A percentile compares a stretch with the other conserved stretches of the same genome.
phyloP scores from a whole-genome alignment of 64 coral and sea anemone genomes.

The Montipora foliosa region DNA sequence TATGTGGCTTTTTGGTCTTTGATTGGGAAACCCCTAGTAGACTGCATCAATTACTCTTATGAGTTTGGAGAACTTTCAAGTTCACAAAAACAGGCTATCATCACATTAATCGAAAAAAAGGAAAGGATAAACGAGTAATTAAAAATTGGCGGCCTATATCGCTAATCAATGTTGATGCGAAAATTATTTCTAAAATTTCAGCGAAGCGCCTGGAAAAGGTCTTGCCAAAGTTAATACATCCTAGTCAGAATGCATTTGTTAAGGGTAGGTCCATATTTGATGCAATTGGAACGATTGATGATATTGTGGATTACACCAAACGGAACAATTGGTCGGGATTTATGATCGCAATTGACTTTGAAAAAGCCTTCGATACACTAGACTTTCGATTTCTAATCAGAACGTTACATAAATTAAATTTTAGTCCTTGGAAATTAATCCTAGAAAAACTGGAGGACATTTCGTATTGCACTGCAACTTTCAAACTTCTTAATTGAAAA shows the following conservation, averaged over 20 bases:
- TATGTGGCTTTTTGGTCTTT: constrained; percentile 31
- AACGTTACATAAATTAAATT: no score
- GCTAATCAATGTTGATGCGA: constrained; percentile 35
- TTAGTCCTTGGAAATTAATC: no score
- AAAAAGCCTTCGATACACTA: no score
- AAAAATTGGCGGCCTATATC: constrained; percentile 38
- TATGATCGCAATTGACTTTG: no score
- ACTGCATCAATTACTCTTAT: constrained; percentile 19
- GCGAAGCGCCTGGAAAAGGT: neutral
- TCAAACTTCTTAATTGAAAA: no score
- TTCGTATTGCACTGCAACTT: no score
- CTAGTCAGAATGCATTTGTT: constrained; percentile 31
- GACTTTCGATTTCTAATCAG: no score
- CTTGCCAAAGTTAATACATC: constrained; percentile 23
- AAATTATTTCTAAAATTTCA: neutral
- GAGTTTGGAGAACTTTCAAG: neutral
- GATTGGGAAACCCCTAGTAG: neutral
- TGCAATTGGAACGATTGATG: no score
- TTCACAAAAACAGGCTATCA: constrained; percentile 5
- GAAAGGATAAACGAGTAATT: constrained; percentile 1
- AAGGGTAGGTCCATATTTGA: neutral
- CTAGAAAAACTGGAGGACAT: no score
- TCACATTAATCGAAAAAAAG: constrained; percentile 13
- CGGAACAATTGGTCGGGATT: no score
- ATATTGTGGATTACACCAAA: no score